phyloP scores from a whole-genome alignment of 2,888 invertebrate genomes.

The Himalopsyche anomala region DNA sequence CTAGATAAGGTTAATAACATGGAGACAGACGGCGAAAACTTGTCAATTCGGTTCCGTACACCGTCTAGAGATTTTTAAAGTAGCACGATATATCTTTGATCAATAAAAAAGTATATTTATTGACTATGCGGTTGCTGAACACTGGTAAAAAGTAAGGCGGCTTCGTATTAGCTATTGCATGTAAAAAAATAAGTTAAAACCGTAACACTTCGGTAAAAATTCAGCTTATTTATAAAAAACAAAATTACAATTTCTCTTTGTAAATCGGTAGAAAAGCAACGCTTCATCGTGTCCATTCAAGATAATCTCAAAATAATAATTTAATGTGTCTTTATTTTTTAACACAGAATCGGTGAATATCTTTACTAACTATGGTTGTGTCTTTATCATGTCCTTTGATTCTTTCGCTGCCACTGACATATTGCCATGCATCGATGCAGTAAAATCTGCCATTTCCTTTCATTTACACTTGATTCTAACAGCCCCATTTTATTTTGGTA shows the following conservation, averaged over 20 bases:
- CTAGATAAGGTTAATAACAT: constrained; percentile 54
- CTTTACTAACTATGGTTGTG: too few relatives aligned
- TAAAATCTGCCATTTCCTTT: too few relatives aligned
- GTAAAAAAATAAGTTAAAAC: constrained; percentile 54
- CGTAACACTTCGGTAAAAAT: background rate
- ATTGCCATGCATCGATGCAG: too few relatives aligned
- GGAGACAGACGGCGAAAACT: constrained; percentile 43
- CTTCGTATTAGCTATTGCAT: constrained; percentile 53
- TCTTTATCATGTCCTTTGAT: too few relatives aligned
- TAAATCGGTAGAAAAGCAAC: background rate
- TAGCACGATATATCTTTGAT: constrained; percentile 23
- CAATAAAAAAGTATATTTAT: constrained; percentile 54
- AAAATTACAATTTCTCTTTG: background rate
- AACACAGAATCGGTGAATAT: too few relatives aligned
- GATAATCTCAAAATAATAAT: too few relatives aligned
- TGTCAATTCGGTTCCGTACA: constrained; percentile 38
- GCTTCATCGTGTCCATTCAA: background rate
- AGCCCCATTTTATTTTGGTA: too few relatives aligned
- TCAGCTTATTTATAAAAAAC: constrained; percentile 5
- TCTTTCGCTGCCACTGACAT: too few relatives aligned
- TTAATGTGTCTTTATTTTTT: too few relatives aligned
- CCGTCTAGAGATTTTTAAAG: constrained; percentile 37
- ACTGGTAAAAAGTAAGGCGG: constrained; percentile 63
- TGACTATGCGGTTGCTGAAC: constrained; percentile 58
- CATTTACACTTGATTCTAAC: too few relatives aligned